Base-by-base conservation (phyloP, 2,888 invertebrate genomes). In the Brachyptera risi region DNA sequence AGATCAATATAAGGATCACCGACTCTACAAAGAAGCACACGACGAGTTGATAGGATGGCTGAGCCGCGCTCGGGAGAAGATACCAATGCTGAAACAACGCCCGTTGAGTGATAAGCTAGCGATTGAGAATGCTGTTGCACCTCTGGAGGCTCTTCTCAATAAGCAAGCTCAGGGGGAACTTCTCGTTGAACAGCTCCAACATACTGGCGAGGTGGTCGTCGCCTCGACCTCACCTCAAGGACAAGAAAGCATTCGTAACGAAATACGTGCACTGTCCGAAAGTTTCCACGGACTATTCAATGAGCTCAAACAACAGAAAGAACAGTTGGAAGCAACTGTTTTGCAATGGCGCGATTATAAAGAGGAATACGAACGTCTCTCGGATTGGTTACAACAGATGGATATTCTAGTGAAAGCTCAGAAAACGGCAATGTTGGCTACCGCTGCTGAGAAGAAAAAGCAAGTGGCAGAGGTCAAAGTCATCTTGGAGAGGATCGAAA, bases 301-400 rank as follows among this genome's bases (percentile, higher is more conserved):
- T 74, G 93, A 94, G 71, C 87, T 95, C 35, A 85, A 87, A 70
- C 83, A 89, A 68, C 92, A 93, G 72, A 92, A 93, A 71, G 87
- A 86, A 67, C 88, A 90, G 72, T 74, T 95, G 19, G 92, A 92
- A 76, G 83, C 84, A 1, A 91, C 88, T 2, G 83, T 93, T 62
- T 81, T 82, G 58, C 90, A 92, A 70, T 92, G 93, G 90, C 83
- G 92, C 59, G 90, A 92, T 64, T 95, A 91, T 76, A 94, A 94
- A 74, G 94, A 94, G 71, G 94, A 95, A 74, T 93, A 91, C 71
- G 94, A 95, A 73, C 83, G 91, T 63, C 76, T 95, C 15, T 92
- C 92, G 56, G 94, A 95, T 73, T 95, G 94, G 94, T 75, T 95
- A 27, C 94, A 94, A 71, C 93, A 94, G 73, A 91, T 91, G 70